Percentiles rank a stretch among this genome's conserved stretches.
Evolutionary conservation across 2,797 vertebrate species (phyloP).

Genomic region (Gorsachius magnificus): DNA sequence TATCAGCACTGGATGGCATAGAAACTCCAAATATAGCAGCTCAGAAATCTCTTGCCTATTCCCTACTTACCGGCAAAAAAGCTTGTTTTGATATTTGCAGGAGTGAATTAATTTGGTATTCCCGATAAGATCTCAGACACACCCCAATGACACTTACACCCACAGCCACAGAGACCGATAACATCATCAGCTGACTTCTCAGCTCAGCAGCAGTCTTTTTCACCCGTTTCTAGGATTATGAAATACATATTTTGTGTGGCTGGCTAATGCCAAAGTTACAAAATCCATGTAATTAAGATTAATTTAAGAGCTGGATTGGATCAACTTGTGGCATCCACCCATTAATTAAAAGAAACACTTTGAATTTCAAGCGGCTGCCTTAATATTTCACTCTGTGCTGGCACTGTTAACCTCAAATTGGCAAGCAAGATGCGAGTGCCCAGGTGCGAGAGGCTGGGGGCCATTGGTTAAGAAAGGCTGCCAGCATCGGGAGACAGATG

Average conservation of each 20-base stretch:
- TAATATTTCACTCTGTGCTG: slow-evolving; percentile 71
- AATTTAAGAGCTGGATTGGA: slow-evolving; percentile 80
- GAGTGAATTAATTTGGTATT: slow-evolving; percentile 74
- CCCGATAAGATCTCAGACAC: slow-evolving; percentile 68
- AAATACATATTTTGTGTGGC: slow-evolving; percentile 73
- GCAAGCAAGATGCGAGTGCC: slow-evolving; percentile 38
- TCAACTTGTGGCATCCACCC: slow-evolving; percentile 78
- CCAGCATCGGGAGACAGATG: slow-evolving; percentile 47
- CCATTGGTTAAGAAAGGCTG: neutral
- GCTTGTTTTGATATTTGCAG: slow-evolving; percentile 70
- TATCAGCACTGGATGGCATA: neutral
- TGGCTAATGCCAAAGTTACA: slow-evolving; percentile 78
- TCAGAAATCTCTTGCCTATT: slow-evolving; percentile 26
- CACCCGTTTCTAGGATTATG: slow-evolving; percentile 74
- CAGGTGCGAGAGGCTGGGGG: slow-evolving; percentile 24
- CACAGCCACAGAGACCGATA: slow-evolving; percentile 68
- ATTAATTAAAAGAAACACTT: slow-evolving; percentile 82
- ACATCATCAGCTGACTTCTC: slow-evolving; percentile 74
- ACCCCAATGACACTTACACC: slow-evolving; percentile 69
- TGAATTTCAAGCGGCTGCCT: slow-evolving; percentile 73
- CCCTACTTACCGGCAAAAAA: slow-evolving; percentile 48
- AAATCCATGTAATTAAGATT: slow-evolving; percentile 83
- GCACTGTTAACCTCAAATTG: slow-evolving; percentile 66
- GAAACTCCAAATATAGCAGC: slow-evolving; percentile 43
- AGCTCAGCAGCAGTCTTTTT: slow-evolving; percentile 62